phyloP scores from a whole-genome alignment of 1,140 invertebrate species.

The Neoseiulus cucumeris region DNA sequence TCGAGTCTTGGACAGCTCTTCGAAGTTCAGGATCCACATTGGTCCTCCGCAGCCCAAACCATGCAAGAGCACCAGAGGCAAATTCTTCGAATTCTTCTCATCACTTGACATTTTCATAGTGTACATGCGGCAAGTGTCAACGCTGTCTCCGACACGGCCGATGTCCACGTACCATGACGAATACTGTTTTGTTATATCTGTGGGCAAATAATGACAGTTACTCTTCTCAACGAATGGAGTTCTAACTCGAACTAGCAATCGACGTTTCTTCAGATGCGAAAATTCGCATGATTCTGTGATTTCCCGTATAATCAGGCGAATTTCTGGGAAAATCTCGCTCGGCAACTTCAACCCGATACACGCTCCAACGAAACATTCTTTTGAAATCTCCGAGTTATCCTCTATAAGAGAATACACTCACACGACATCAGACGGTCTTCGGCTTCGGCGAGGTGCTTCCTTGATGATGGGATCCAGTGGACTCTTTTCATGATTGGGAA shows the following conservation, averaged over 20 bases:
- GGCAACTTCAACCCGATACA: too few species aligned
- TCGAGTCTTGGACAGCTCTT: slow-evolving; percentile 44
- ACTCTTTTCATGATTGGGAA: background rate
- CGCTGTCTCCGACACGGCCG: slow-evolving; percentile 43
- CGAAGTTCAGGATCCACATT: slow-evolving; percentile 76
- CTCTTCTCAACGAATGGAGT: too few species aligned
- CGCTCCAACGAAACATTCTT: too few species aligned
- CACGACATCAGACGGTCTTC: slow-evolving; percentile 63
- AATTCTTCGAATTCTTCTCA: slow-evolving; percentile 40
- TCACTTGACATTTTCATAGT: slow-evolving; percentile 42
- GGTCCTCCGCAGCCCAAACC: slow-evolving; percentile 79
- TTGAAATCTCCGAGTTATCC: too few species aligned
- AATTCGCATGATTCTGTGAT: too few species aligned
- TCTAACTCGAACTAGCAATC: too few species aligned
- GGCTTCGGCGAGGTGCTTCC: slow-evolving; percentile 49
- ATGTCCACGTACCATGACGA: slow-evolving; percentile 63
- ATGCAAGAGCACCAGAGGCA: slow-evolving; percentile 72
- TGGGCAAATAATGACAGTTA: background rate
- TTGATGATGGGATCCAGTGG: slow-evolving; percentile 54
- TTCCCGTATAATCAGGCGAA: too few species aligned
- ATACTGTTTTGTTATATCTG: slow-evolving; percentile 44
- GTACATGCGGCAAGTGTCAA: slow-evolving; percentile 50
- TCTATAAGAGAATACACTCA: background rate
- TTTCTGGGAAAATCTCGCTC: too few species aligned
- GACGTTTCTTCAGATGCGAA: too few species aligned